These are phyloP conservation scores for Metacarcinus magister DNA, from an alignment of 2,888 invertebrate genomes.

Conservation along the genomic window DNA sequence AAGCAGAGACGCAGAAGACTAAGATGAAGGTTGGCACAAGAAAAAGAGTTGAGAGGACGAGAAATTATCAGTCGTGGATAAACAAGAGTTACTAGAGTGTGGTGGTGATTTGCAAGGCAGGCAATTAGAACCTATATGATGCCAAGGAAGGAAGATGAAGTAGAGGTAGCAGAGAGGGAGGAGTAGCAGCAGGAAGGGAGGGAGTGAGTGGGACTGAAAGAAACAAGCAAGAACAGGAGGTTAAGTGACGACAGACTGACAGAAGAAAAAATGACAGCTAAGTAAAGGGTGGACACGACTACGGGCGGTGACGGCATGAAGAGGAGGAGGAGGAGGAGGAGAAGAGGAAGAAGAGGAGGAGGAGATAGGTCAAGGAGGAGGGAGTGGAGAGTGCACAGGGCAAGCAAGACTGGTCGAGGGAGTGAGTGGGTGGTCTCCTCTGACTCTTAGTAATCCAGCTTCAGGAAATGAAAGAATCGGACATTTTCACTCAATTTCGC, in stretches of 20 bases:
- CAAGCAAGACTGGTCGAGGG: not conserved
- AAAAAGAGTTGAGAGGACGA: not conserved
- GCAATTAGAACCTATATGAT: too few species aligned
- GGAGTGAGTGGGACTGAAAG: not conserved
- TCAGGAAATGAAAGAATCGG: constrained; percentile 36
- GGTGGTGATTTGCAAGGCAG: too few species aligned
- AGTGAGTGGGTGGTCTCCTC: not conserved
- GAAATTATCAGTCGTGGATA: too few species aligned
- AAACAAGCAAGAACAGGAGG: not conserved
- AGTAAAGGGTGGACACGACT: constrained; percentile 22
- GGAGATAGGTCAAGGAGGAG: not conserved
- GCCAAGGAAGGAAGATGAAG: not conserved
- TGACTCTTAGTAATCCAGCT: not conserved
- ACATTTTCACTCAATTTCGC: constrained; percentile 32
- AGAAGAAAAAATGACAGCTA: not conserved
- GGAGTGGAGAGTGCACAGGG: not conserved
- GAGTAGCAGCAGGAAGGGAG: not conserved
- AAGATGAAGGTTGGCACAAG: not conserved
- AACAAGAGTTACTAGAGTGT: too few species aligned
- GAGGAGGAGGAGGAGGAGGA: not conserved
- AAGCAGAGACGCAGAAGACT: not conserved
- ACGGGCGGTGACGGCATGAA: not conserved
- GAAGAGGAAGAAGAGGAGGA: not conserved
- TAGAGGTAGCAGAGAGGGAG: not conserved
- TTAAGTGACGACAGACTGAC: not conserved